Percentiles rank a stretch among this genome's conserved stretches.
Conservation (phyloP, 2,113 vertebrate genomes). For the Clarias magur region DNA sequence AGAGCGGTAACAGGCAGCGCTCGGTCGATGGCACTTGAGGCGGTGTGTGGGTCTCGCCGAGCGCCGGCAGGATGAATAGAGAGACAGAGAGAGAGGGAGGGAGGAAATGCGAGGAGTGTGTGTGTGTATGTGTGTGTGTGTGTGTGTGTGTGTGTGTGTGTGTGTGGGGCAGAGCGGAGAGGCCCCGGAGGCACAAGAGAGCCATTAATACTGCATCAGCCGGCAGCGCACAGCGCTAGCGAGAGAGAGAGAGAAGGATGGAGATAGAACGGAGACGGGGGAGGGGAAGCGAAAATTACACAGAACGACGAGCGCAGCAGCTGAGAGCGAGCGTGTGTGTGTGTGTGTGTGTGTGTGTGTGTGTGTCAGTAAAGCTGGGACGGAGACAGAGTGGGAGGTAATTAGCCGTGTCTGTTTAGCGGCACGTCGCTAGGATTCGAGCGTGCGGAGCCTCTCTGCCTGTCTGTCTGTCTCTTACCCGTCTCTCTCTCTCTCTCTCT, state of each 20-base stretch:
- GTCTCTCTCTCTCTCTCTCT: neutral
- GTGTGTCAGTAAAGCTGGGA: conserved; percentile 28
- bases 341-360: conserved; percentile 32
- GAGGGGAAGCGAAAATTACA: conserved; percentile 51
- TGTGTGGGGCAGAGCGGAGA: conserved; percentile 41
- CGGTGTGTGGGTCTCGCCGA: conserved; percentile 47
- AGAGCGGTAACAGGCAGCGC: conserved; percentile 49
- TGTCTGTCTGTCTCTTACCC: neutral
- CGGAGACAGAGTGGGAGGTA: conserved; percentile 53
- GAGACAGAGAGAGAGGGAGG: conserved; percentile 39
- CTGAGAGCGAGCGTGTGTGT: conserved; percentile 28
- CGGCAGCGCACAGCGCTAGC: conserved; percentile 46
- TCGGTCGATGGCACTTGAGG: conserved; percentile 61
- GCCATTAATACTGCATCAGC: conserved; percentile 66
- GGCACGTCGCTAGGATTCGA: conserved; percentile 45
- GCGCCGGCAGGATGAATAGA: conserved; percentile 49
- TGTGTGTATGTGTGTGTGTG: conserved; percentile 22
- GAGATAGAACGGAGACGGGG: neutral
- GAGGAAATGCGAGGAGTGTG: conserved; percentile 12
- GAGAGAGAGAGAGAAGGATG: conserved; percentile 24
- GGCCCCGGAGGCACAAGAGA: conserved; percentile 57
- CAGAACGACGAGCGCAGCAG: conserved; percentile 52
- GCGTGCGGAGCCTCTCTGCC: conserved; percentile 9
- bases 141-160: conserved; percentile 38
- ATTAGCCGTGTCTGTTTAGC: conserved; percentile 60